Evolutionary conservation across 2,888 invertebrate genomes (phyloP).

Genomic region (Lochmaea crataegi): DNA sequence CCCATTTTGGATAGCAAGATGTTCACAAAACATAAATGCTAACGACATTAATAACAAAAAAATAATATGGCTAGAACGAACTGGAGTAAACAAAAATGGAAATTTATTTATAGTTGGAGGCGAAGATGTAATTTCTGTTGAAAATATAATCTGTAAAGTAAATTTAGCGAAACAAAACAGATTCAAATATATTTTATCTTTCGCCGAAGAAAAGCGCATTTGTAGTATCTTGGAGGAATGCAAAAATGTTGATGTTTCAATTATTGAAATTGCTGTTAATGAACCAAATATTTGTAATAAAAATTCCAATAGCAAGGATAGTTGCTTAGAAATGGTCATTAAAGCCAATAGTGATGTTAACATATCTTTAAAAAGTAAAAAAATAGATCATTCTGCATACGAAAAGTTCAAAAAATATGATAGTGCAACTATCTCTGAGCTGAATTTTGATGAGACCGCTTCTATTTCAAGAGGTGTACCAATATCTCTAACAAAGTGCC

Average conservation of each 20-base stretch:
- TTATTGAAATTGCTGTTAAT: not conserved
- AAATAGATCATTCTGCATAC: not conserved
- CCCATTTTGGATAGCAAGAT: not conserved
- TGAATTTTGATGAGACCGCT: not conserved
- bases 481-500: not conserved
- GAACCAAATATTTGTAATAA: not conserved
- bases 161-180: not conserved
- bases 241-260: not conserved
- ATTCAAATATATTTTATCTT: not conserved
- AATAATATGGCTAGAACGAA: not conserved
- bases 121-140: not conserved
- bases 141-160: not conserved
- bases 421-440: conserved; percentile 2
- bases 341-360: not conserved
- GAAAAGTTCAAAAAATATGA: not conserved
- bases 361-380: not conserved
- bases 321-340: not conserved
- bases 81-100: not conserved
- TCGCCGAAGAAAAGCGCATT: not conserved
- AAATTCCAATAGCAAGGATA: not conserved
- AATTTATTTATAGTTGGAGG: not conserved
- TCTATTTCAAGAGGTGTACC: not conserved
- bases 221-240: not conserved
- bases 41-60: not conserved
- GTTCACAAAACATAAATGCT: not conserved